These are phyloP conservation scores for Xylophagus ater DNA, from an alignment of 2,888 invertebrate species.

Conservation along the genomic window DNA sequence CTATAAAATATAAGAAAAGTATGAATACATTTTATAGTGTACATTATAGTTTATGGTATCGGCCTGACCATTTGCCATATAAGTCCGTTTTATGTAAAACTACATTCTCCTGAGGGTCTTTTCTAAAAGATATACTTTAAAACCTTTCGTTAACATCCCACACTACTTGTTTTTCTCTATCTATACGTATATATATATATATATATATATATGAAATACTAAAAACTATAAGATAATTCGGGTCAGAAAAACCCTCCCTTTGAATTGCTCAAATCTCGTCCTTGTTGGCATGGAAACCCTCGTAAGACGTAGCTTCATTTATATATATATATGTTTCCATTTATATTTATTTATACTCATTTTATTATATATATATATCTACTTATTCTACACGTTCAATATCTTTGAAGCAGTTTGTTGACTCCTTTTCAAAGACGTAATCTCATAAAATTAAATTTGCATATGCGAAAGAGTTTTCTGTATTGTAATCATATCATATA, in stretches of 20 bases:
- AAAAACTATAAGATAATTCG: slow-evolving; percentile 18
- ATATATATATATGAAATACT: slow-evolving; percentile 13
- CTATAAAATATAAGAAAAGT: too few relatives aligned
- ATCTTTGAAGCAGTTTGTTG: too few relatives aligned
- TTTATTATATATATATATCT: background rate
- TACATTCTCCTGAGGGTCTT: slow-evolving; percentile 18
- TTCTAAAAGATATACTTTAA: slow-evolving; percentile 19
- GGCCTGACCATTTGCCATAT: too few relatives aligned
- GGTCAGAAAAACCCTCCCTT: slow-evolving; percentile 7
- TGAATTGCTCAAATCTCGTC: slow-evolving; percentile 9
- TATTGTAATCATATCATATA: too few relatives aligned
- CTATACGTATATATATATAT: slow-evolving; percentile 2
- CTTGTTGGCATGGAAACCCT: slow-evolving; percentile 17
- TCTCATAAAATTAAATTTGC: too few relatives aligned
- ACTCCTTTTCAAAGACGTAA: too few relatives aligned
- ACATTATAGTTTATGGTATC: too few relatives aligned
- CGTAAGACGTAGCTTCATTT: slow-evolving; percentile 12
- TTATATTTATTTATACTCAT: background rate
- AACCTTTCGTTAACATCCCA: slow-evolving; percentile 16
- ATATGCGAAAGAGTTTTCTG: too few relatives aligned
- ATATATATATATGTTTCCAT: slow-evolving; percentile 6
- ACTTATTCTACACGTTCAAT: background rate
- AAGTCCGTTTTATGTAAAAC: slow-evolving; percentile 19
- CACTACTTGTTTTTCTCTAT: slow-evolving; percentile 4
- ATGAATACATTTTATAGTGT: too few relatives aligned